Evolutionary conservation across 1,140 invertebrate species (phyloP).

Genomic region (Drepana arcuata): DNA sequence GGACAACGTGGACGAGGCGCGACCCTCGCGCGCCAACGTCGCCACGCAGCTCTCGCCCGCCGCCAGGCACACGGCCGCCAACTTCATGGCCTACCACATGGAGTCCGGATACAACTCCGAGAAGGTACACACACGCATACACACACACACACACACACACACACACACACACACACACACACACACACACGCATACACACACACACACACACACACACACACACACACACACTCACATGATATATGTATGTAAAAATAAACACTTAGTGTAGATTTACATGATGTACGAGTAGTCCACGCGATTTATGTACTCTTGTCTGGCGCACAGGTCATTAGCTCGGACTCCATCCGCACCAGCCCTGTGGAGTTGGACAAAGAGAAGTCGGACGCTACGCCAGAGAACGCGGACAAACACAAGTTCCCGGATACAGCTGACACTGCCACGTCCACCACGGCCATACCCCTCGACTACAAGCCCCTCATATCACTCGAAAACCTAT

Average conservation of each 20-base stretch:
- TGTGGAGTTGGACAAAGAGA: conserved; percentile 65
- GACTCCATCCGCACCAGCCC: conserved; percentile 71
- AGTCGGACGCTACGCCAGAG: conserved; percentile 71
- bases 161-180: too few relatives aligned
- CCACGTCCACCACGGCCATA: conserved; percentile 36
- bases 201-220: too few relatives aligned
- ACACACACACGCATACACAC: too few relatives aligned
- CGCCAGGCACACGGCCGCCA: conserved; percentile 50
- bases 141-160: too few relatives aligned
- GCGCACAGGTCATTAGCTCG: conserved; percentile 61
- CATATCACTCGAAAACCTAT: conserved; percentile 49
- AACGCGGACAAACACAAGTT: conserved; percentile 69
- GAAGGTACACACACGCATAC: too few relatives aligned
- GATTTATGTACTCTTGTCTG: too few relatives aligned
- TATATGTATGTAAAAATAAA: too few relatives aligned
- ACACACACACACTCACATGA: too few relatives aligned
- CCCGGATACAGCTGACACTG: conserved; percentile 30
- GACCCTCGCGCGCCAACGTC: conserved; percentile 29
- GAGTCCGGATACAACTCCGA: conserved; percentile 83
- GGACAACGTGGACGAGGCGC: conserved; percentile 80
- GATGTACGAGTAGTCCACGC: too few relatives aligned
- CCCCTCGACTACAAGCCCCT: conserved; percentile 58
- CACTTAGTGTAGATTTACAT: too few relatives aligned
- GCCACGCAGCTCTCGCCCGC: conserved; percentile 33
- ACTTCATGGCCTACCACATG: conserved; percentile 64